phyloP scores from a whole-genome alignment of 2,888 invertebrate genomes.

The Rambutsinella grinnellia region DNA sequence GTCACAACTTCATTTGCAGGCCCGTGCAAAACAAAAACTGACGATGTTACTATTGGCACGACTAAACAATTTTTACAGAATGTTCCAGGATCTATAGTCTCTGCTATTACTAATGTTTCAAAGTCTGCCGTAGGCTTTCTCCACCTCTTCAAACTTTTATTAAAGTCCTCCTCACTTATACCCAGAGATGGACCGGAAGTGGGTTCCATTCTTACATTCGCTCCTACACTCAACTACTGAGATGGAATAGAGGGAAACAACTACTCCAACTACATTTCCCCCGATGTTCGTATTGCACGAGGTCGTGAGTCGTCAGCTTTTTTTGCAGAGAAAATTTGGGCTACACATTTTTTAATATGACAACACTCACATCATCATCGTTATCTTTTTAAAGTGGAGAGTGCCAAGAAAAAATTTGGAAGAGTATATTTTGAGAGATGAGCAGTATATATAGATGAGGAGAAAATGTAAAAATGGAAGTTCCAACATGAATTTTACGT shows the following conservation, averaged over 20 bases:
- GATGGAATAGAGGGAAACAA: background rate
- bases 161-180: slow-evolving; percentile 55
- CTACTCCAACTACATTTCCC: background rate
- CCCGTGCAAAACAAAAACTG: slow-evolving; percentile 61
- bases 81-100: slow-evolving; percentile 59
- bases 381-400: slow-evolving; percentile 4
- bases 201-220: background rate
- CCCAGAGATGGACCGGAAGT: slow-evolving; percentile 26
- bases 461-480: background rate
- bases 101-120: slow-evolving; percentile 62
- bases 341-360: slow-evolving; percentile 35
- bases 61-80: slow-evolving; percentile 61
- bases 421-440: background rate
- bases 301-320: too few species aligned
- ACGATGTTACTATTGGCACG: slow-evolving; percentile 63
- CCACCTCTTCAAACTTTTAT: slow-evolving; percentile 59
- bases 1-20: slow-evolving; percentile 56
- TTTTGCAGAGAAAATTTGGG: slow-evolving; percentile 38
- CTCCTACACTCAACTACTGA: background rate
- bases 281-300: slow-evolving; percentile 21
- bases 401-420: background rate
- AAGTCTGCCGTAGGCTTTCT: slow-evolving; percentile 60
- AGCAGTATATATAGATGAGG: background rate
- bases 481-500: background rate
- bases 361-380: slow-evolving; percentile 26